Base-by-base conservation (phyloP, 2,888 invertebrate genomes). In the Drosophila helvetica region DNA sequence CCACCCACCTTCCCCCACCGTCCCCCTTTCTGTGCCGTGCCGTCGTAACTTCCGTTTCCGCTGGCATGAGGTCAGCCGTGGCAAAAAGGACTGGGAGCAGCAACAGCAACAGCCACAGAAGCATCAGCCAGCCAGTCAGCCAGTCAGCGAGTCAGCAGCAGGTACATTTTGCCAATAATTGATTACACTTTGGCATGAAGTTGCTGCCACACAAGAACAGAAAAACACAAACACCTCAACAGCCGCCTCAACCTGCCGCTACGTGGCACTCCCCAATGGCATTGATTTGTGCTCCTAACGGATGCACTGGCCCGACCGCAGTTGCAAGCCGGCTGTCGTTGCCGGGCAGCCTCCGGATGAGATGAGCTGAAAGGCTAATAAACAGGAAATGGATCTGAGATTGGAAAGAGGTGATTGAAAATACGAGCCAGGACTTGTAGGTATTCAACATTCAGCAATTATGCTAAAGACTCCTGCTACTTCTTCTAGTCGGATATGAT, bases 121-220 rank as follows among this genome's bases (percentile, higher is more conserved):
- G 33, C 33, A 8, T 15, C 56, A n/a, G 33, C 30, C 58, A 38
- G 25, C 18, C 19, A 22, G 22, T 15, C 56, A n/a, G 48, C 19
- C 57, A 19, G 19, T 19, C 19, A 33, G 22, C n/a, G 1, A 19
- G 19, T 22, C 19, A 50, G 47, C 77, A 67, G 61, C 71, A 77
- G 73, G 67, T 73, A 75, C 81, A 81, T 78, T 83, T 38, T 83
- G 64, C 77, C 86, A 80, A 78, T 83, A 85, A 80, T 83, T 83
- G 80, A 84, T 84, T 86, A 78, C 83, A 78, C 79, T 86, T 80
- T 74, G 77, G 67, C 83, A 80, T 84, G 82, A 63, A 88, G 84
- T 81, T 76, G 79, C 73, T 70, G 66, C 72, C 79, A 65, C 47
- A 65, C 57, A 71, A 43, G 62, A 56, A 30, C 48, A 19, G n/a